Evolutionary conservation across 2,797 vertebrate genomes (phyloP).

Genomic region (Cryptoblepharus egeriae): DNA sequence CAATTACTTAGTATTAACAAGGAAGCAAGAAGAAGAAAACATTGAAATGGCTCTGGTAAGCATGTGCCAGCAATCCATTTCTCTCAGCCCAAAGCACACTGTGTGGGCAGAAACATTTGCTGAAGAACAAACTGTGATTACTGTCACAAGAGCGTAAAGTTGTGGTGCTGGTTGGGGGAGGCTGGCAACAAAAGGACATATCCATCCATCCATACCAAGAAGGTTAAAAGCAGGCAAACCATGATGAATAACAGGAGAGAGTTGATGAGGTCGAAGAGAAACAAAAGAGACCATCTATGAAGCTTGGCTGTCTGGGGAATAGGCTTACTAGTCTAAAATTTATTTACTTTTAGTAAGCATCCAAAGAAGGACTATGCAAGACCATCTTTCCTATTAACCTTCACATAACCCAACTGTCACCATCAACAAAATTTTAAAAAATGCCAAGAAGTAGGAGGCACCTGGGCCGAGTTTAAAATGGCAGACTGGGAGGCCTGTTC

Average conservation of each 20-base stretch:
- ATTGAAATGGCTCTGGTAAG: background rate
- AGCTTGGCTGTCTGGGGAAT: background rate
- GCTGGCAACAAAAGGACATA: background rate
- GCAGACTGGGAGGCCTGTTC: background rate
- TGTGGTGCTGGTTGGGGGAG: background rate
- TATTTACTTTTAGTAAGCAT: background rate
- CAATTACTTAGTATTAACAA: background rate
- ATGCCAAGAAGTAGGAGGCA: background rate
- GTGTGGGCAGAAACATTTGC: constrained; percentile 15
- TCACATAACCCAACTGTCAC: background rate
- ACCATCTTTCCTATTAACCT: background rate
- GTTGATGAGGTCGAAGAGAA: background rate
- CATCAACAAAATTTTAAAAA: background rate
- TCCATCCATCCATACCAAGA: background rate
- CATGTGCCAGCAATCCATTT: background rate
- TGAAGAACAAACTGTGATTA: constrained; percentile 7
- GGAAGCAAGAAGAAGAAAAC: background rate
- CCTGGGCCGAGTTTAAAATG: background rate
- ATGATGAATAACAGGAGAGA: background rate
- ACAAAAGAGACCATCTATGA: background rate
- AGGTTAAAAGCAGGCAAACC: background rate
- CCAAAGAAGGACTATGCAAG: background rate
- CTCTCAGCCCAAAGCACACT: background rate
- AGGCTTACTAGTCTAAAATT: too few relatives aligned
- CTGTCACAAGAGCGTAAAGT: background rate